phyloP scores from a whole-genome alignment of 1,140 invertebrate genomes.

The Hyphantria cunea region DNA sequence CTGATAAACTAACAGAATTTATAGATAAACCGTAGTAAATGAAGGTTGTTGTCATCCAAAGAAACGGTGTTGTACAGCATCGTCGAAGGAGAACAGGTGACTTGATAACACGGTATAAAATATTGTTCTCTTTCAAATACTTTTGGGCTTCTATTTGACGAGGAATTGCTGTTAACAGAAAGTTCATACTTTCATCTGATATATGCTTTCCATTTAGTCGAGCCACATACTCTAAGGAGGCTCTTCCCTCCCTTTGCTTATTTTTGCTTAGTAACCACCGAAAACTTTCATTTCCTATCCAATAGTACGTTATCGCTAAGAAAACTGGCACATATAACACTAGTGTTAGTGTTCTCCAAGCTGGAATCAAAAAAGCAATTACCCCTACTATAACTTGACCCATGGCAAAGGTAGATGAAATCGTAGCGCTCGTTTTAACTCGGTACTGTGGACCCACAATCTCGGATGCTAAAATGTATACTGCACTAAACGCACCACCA shows the following conservation, averaged over 20 bases:
- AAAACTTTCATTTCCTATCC: conserved; percentile 85
- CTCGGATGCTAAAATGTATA: conserved; percentile 85
- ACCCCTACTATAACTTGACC: conserved; percentile 87
- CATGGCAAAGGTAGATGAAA: conserved; percentile 87
- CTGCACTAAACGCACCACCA: conserved; percentile 68
- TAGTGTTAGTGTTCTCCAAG: conserved; percentile 88
- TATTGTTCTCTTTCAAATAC: conserved; percentile 33
- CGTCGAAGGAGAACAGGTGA: conserved; percentile 84
- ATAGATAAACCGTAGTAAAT: conserved; percentile 92
- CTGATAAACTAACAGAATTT: conserved; percentile 89
- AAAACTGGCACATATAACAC: conserved; percentile 86
- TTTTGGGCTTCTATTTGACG: conserved; percentile 41
- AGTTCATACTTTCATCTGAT: conserved; percentile 80
- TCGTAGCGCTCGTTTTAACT: conserved; percentile 86
- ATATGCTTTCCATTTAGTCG: conserved; percentile 85
- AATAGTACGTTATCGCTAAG: conserved; percentile 84
- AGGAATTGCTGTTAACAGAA: conserved; percentile 60
- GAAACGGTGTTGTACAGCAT: conserved; percentile 86
- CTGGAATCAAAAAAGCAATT: conserved; percentile 84
- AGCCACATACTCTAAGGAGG: conserved; percentile 83
- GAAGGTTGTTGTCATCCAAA: conserved; percentile 88
- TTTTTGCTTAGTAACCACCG: conserved; percentile 91
- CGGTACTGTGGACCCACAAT: conserved; percentile 88
- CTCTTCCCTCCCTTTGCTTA: conserved; percentile 84
- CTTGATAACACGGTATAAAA: conserved; percentile 80